phyloP scores from a whole-genome alignment of 2,797 vertebrate genomes.

The Gymnoscopelus microlampas region DNA sequence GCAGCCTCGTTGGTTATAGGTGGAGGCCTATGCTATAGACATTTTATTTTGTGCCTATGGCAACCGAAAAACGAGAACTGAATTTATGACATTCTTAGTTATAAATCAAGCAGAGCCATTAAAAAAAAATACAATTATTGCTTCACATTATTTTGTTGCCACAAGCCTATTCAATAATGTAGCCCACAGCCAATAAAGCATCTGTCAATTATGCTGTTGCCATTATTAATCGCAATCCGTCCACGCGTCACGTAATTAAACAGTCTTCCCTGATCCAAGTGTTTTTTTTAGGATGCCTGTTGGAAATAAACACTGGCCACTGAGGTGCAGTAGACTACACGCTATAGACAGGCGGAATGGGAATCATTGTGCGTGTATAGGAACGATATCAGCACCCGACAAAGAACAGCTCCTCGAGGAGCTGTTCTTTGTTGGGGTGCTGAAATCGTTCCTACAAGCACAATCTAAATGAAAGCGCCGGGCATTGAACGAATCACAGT shows the following conservation, averaged over 20 bases:
- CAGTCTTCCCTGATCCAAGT: neutral
- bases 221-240: slow-evolving; percentile 47
- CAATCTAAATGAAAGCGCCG: slow-evolving; percentile 50
- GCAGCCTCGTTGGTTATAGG: too few species aligned
- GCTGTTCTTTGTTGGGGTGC: slow-evolving; percentile 76
- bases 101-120: slow-evolving; percentile 12
- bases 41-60: too few species aligned
- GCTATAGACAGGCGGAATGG: slow-evolving; percentile 26
- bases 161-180: slow-evolving; percentile 18
- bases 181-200: slow-evolving; percentile 41
- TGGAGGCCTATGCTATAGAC: too few species aligned
- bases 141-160: slow-evolving; percentile 14
- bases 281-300: neutral
- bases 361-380: slow-evolving; percentile 15
- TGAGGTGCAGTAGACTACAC: slow-evolving; percentile 10
- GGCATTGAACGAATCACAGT: slow-evolving; percentile 40
- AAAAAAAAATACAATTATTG: slow-evolving; percentile 22
- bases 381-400: slow-evolving; percentile 72
- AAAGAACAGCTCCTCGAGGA: slow-evolving; percentile 77
- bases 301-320: neutral
- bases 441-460: slow-evolving; percentile 58
- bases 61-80: too few species aligned
- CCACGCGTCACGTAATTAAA: slow-evolving; percentile 36
- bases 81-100: too few species aligned
- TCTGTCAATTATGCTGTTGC: slow-evolving; percentile 41